Evolutionary conservation across 1,140 invertebrate species (phyloP).

Genomic region (Drosophila mayri): DNA sequence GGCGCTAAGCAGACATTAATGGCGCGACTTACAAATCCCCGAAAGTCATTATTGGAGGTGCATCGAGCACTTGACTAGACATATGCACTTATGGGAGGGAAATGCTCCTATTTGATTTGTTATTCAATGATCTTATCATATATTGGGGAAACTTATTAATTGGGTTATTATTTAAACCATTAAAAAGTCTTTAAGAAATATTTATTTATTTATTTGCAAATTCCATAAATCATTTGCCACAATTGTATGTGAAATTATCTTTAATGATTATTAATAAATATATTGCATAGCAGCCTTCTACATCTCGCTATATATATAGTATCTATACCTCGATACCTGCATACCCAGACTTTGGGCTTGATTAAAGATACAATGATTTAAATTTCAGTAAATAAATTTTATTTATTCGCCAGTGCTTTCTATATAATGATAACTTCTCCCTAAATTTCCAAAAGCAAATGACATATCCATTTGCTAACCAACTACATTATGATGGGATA

Average conservation of each 20-base stretch:
- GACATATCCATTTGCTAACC: background rate
- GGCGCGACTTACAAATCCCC: conserved; percentile 42
- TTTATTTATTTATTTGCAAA: background rate
- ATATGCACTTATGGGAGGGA: conserved; percentile 2
- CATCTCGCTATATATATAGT: too few relatives aligned
- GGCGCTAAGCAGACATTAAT: conserved; percentile 49
- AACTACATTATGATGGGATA: background rate
- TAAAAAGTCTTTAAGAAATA: background rate
- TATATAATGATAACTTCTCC: background rate
- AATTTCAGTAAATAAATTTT: background rate
- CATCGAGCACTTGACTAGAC: conserved; percentile 27
- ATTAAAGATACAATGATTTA: background rate
- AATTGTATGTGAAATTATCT: background rate
- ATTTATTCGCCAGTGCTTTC: background rate
- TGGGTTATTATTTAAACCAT: background rate
- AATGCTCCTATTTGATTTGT: background rate
- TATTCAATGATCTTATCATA: background rate
- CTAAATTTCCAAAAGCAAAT: too few relatives aligned
- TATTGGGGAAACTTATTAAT: background rate
- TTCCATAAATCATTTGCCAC: too few relatives aligned
- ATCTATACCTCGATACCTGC: background rate
- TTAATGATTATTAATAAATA: background rate
- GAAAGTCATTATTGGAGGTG: conserved; percentile 17
- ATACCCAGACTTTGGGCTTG: background rate
- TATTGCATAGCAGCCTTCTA: too few relatives aligned